Conservation (phyloP, 2,113 vertebrate genomes). For the Peromyscus maniculatus region DNA sequence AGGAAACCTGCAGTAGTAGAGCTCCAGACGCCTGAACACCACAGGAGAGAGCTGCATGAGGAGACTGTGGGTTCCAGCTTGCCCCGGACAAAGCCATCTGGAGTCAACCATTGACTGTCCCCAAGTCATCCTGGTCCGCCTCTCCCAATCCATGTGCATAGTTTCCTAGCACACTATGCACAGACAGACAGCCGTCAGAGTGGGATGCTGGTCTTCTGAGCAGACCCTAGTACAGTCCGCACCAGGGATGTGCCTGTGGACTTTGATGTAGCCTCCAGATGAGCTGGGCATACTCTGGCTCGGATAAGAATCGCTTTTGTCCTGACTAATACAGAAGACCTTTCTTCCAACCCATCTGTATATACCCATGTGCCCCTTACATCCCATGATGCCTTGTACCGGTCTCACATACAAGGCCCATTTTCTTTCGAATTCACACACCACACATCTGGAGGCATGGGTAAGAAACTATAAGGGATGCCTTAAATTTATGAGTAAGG, state of each 20-base stretch:
- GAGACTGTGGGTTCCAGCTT: neutral
- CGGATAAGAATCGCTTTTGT: neutral
- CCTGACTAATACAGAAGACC: neutral
- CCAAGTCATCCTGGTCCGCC: neutral
- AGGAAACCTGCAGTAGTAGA: neutral
- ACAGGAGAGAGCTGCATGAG: neutral
- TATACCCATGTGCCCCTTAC: neutral
- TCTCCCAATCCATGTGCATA: neutral
- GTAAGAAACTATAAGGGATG: constrained; percentile 90
- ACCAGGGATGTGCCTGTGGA: neutral
- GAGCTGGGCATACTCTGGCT: neutral
- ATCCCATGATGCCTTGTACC: neutral
- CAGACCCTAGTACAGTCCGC: neutral
- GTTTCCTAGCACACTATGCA: neutral
- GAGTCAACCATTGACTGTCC: neutral
- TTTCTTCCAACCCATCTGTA: neutral
- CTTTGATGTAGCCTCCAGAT: neutral
- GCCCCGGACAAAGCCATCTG: neutral
- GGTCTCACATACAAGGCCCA: too few species aligned
- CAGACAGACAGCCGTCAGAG: neutral
- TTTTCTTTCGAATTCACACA: neutral
- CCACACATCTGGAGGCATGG: too few species aligned
- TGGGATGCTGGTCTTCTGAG: neutral
- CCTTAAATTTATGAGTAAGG: constrained; percentile 99
- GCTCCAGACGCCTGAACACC: neutral